Conservation (phyloP, 2,797 vertebrate species). For the Notolabrus celidotus region DNA sequence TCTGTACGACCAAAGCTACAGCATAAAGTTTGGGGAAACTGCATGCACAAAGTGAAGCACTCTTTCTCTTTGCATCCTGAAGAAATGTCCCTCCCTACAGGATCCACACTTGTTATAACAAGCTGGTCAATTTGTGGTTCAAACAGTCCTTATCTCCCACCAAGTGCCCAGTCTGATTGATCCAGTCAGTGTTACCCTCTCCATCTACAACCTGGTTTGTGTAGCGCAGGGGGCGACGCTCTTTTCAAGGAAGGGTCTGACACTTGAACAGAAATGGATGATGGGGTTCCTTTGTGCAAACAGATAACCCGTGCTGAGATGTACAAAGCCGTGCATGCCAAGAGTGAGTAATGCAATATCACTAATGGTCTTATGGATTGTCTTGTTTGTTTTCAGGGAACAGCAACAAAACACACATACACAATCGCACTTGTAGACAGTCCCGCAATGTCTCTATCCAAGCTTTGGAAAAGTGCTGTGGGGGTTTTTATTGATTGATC, state of each 20-base stretch:
- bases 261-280: slow-evolving; percentile 2
- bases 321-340: slow-evolving; percentile 16
- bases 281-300: slow-evolving; percentile 22
- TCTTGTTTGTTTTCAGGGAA: slow-evolving; percentile 48
- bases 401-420: slow-evolving; percentile 9
- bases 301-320: slow-evolving; percentile 14
- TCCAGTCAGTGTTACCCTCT: background rate
- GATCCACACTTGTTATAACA: background rate
- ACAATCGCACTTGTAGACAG: slow-evolving; percentile 5
- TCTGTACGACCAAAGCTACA: too few species aligned
- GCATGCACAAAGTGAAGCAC: background rate
- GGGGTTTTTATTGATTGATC: slow-evolving; percentile 69
- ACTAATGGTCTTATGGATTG: slow-evolving; percentile 52
- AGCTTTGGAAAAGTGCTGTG: slow-evolving; percentile 63
- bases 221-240: slow-evolving; percentile 10
- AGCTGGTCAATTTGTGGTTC: background rate
- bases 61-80: background rate
- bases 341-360: slow-evolving; percentile 27
- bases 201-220: slow-evolving; percentile 3
- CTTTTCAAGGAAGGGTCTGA: background rate
- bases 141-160: slow-evolving; percentile 5
- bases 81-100: too few species aligned
- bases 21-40: too few species aligned
- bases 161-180: slow-evolving; percentile 3
- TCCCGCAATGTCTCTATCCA: slow-evolving; percentile 25